Percentiles rank a stretch among this genome's conserved stretches.
These are phyloP conservation scores for Siniperca undulata DNA, from an alignment of 2,797 vertebrate genomes.

Conservation along the genomic window DNA sequence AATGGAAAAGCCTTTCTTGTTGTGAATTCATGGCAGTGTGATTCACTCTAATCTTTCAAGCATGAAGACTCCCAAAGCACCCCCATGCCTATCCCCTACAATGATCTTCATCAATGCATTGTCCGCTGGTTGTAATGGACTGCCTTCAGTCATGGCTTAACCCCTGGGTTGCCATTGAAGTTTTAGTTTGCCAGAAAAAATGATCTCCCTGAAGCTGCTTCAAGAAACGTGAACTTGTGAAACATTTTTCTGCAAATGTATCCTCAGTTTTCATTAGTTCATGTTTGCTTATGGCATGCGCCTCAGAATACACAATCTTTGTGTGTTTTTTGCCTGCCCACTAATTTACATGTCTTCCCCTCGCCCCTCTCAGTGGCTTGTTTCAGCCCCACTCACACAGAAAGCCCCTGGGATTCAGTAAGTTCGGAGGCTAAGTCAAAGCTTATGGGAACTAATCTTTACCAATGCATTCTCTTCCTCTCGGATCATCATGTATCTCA, in stretches of 20 bases:
- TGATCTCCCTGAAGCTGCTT: background rate
- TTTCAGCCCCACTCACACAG: slow-evolving; percentile 50
- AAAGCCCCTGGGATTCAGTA: slow-evolving; percentile 65
- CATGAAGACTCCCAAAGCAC: background rate
- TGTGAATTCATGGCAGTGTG: slow-evolving; percentile 20
- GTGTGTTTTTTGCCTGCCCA: slow-evolving; percentile 19
- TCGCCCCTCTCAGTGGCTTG: slow-evolving; percentile 39
- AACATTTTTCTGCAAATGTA: background rate
- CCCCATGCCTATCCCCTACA: background rate
- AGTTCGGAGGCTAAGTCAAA: slow-evolving; percentile 81
- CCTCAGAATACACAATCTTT: slow-evolving; percentile 7
- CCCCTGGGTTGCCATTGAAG: background rate
- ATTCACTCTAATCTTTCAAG: slow-evolving; percentile 38
- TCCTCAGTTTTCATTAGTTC: background rate
- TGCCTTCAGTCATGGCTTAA: slow-evolving; percentile 1
- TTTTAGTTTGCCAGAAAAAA: slow-evolving; percentile 1
- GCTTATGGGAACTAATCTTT: slow-evolving; percentile 82
- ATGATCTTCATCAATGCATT: slow-evolving; percentile 12
- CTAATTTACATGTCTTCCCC: slow-evolving; percentile 55
- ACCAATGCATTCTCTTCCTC: slow-evolving; percentile 71
- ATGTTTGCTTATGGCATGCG: slow-evolving; percentile 1
- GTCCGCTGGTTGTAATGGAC: slow-evolving; percentile 1
- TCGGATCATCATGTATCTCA: slow-evolving; percentile 55
- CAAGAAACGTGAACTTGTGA: too few relatives aligned
- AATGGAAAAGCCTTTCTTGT: slow-evolving; percentile 23